phyloP scores from a whole-genome alignment of 2,797 vertebrate species.

The Anabas testudineus region DNA sequence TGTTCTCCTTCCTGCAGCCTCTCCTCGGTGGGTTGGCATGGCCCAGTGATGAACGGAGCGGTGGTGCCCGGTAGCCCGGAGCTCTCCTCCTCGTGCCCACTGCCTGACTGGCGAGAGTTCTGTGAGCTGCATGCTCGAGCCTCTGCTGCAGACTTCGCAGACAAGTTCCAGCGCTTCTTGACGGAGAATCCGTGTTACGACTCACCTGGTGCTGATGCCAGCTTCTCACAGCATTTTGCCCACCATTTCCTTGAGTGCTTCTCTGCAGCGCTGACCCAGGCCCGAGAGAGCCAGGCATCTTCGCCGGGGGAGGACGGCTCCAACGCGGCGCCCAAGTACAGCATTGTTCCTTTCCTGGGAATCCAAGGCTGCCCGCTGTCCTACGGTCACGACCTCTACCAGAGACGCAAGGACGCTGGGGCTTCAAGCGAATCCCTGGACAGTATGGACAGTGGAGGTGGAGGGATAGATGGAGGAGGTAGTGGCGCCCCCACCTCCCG shows the following conservation, averaged over 20 bases:
- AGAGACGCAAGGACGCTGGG: conserved; percentile 85
- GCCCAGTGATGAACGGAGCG: conserved; percentile 87
- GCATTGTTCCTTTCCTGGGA: conserved; percentile 91
- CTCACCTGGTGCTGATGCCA: conserved; percentile 90
- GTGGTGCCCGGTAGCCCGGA: conserved; percentile 87
- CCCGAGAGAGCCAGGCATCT: conserved; percentile 75
- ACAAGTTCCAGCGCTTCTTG: conserved; percentile 95
- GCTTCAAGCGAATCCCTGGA: conserved; percentile 90
- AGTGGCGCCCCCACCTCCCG: conserved; percentile 74
- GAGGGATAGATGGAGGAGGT: conserved; percentile 71
- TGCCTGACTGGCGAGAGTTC: conserved; percentile 98
- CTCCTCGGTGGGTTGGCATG: conserved; percentile 83
- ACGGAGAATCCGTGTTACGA: conserved; percentile 94
- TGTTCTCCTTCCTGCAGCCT: conserved; percentile 67
- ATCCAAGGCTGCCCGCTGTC: conserved; percentile 92
- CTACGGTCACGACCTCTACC: conserved; percentile 86
- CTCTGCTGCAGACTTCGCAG: conserved; percentile 92
- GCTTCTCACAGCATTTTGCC: conserved; percentile 94
- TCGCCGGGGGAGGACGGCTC: conserved; percentile 74
- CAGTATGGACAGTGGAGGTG: conserved; percentile 89
- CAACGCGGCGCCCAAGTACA: conserved; percentile 84
- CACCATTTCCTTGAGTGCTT: conserved; percentile 94
- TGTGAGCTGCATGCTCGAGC: conserved; percentile 95
- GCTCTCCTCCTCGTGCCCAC: conserved; percentile 85
- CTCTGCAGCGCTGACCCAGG: conserved; percentile 86